Base-by-base conservation (phyloP, 2,888 invertebrate genomes). In the Stenolophus ochropezus region DNA sequence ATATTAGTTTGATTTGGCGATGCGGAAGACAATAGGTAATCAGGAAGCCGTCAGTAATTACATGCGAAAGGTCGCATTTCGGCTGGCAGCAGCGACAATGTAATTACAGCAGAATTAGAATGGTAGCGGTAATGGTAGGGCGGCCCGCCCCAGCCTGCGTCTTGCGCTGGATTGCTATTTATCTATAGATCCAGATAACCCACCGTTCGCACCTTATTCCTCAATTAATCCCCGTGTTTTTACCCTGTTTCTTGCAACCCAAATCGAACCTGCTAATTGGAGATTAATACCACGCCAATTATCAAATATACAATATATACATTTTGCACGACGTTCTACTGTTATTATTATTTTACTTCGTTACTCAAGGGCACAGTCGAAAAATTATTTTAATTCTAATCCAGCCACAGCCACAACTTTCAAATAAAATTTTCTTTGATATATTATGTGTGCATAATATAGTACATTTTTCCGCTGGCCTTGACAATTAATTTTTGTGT, bases 91-190 rank as follows among this genome's bases (percentile, higher is more conserved):
- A 86, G 87, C 87, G 86, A 87, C 88, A 88, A 88, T 87, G 88
- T 88, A 88, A 88, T 88, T 88, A 88, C 87, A 86, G 84, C 85
- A 86, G 87, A 88, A 88, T 88, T 88, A 87, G 87, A 87, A 87
- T 87, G 86, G 18, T 14, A 85, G 84, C 73, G 16, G 84, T 85
- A 85, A 85, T 85, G 84, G 85, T 83, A 83, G 79, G 81, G 83
- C 16, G 56, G n/a, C 33, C 61, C 69, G 53, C 14, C 21, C 51
- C 65, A 11, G 4, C 21, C 18, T 78, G 74, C 42, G 56, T 81
- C 33, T 53, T 75, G 14, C 73, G n/a, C 51, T 23, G 27, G 18
- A 16, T 4, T 33, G 27, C 65, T 76, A 81, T 81, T 76, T 81
- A 76, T 81, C 76, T 42, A 78, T 65, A 78, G 77, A 77, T 78